A percentile compares a stretch with the other conserved stretches of the same genome.
Evolutionary conservation across 2,113 vertebrate species (phyloP).

Genomic region (Lampris incognitus): DNA sequence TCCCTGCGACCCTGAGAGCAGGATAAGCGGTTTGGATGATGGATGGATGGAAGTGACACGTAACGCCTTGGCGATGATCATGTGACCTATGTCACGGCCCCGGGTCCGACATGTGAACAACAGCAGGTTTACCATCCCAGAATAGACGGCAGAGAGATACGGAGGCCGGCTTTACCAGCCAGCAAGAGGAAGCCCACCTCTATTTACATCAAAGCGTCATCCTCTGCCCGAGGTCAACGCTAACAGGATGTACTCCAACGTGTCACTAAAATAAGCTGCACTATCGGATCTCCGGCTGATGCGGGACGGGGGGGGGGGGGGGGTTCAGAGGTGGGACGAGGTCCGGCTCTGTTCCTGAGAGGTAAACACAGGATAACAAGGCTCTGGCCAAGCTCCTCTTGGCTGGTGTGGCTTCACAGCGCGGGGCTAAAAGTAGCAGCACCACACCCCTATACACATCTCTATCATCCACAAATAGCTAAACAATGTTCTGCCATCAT

Average conservation of each 20-base stretch:
- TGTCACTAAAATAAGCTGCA: constrained; percentile 75
- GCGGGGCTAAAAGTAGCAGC: constrained; percentile 70
- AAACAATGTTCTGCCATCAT: constrained; percentile 79
- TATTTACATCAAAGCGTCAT: constrained; percentile 79
- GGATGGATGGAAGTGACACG: no score
- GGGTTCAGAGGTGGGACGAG: constrained; percentile 54
- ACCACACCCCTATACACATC: constrained; percentile 74
- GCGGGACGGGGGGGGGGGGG: constrained; percentile 32
- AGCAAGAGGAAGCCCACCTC: constrained; percentile 63
- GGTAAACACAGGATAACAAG: constrained; percentile 81
- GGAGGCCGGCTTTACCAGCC: constrained; percentile 70
- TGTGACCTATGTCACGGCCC: constrained; percentile 14
- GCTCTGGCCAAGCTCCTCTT: constrained; percentile 42
- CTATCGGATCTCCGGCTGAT: constrained; percentile 74
- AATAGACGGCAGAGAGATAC: constrained; percentile 58
- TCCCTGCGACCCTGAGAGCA: no score
- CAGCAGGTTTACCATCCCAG: constrained; percentile 62
- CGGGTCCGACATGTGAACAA: constrained; percentile 51
- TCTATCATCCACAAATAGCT: constrained; percentile 70
- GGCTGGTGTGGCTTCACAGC: constrained; percentile 71
- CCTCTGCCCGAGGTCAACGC: constrained; percentile 65
- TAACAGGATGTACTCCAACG: constrained; percentile 76
- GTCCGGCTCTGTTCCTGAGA: constrained; percentile 71
- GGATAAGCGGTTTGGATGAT: no score
- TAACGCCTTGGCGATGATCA: no score